Base-by-base conservation (phyloP, 2,888 invertebrate species). In the Subacronicta megacephala region DNA sequence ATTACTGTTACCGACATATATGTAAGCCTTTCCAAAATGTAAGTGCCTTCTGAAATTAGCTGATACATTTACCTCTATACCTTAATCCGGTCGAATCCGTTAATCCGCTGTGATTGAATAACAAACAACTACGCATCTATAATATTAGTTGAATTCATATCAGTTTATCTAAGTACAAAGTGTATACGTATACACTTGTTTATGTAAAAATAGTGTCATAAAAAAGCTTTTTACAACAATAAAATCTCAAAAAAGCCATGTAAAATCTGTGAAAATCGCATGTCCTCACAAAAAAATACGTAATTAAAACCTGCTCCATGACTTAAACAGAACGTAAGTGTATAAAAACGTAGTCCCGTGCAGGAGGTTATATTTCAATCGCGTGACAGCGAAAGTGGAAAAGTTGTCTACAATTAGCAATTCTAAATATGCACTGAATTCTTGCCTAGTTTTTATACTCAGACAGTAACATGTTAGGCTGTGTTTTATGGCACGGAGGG, bases 341-440 rank as follows among this genome's bases (percentile, higher is more conserved):
- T 42, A 49, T 52, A 46, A 51, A 70, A 71, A 71, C 58, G 35
- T 38, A 41, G 51, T 65, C 35, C 38, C 37, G 41, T 36, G 42
- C 33, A 18, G 41, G 12, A 23, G 50, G 58, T 53, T 60, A 72
- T 68, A 69, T 63, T 64, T 66, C 57, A 49, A 70, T 68, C 54
- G 64, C 66, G 60, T 71, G 68, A 46, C 62, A 67, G 49, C 13
- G 51, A 68, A 58, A 75, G 60, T 62, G 59, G 56, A 64, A 70
- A 70, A 71, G 45, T 57, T 69, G 59, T 59, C 57, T 66, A 62
- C 62, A 77, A 78, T 80, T 80, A 78, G 72, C 74, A 72, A 58
- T 72, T 70, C 73, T 75, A 73, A 75, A 78, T 75, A 75, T 71
- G 71, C 70, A 63, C 51, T 72, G 58, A 49, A 51, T 52, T 58